These are phyloP conservation scores for Parnassius smintheus DNA, from an alignment of 2,888 invertebrate species.

Conservation along the genomic window DNA sequence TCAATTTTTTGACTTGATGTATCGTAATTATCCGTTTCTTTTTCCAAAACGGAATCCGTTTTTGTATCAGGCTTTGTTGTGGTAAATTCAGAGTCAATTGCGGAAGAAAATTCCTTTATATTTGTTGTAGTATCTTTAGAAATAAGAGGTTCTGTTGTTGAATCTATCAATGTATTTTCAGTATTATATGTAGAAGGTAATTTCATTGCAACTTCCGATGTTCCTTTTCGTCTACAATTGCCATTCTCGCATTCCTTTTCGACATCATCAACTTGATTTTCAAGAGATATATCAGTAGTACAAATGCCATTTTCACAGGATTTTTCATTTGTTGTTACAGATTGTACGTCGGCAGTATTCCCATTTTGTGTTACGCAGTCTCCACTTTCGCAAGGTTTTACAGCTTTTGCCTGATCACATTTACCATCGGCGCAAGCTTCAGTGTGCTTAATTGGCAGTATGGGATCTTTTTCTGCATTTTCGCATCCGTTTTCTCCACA, in stretches of 20 bases:
- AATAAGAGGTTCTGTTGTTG: conserved; percentile 18
- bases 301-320: conserved; percentile 35
- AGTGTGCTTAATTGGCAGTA: conserved; percentile 29
- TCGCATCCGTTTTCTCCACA: conserved; percentile 46
- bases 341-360: conserved; percentile 18
- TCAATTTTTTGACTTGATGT: conserved; percentile 14
- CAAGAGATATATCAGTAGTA: conserved; percentile 1
- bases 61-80: conserved; percentile 19
- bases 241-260: conserved; percentile 49
- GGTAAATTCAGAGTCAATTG: conserved; percentile 1
- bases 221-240: conserved; percentile 53
- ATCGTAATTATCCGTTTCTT: conserved; percentile 7
- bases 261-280: conserved; percentile 27
- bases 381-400: conserved; percentile 38
- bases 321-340: conserved; percentile 29
- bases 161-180: conserved; percentile 26
- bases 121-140: conserved; percentile 14
- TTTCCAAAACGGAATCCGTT: conserved; percentile 9
- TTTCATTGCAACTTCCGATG: conserved; percentile 35
- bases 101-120: not conserved
- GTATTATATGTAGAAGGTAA: conserved; percentile 41
- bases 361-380: conserved; percentile 32
- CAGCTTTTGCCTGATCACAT: conserved; percentile 37
- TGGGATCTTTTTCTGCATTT: conserved; percentile 17
- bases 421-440: conserved; percentile 41